phyloP scores from a whole-genome alignment of 2,888 invertebrate genomes.

The Hedychridium roseum region DNA sequence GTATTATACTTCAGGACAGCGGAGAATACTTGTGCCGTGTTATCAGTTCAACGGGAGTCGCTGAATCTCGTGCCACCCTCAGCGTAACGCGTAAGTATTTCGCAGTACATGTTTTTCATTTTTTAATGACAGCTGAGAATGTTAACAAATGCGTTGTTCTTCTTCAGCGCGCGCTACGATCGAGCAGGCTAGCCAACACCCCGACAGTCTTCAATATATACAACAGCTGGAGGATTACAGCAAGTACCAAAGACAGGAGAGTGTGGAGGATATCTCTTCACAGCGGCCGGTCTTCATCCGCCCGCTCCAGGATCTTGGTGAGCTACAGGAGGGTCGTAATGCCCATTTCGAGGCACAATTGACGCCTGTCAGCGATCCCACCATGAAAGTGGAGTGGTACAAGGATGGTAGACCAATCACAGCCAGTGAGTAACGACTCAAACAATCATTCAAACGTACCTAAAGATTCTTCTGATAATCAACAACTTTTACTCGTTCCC shows the following conservation, averaged over 20 bases:
- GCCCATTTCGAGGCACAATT: slow-evolving; percentile 94
- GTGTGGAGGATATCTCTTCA: slow-evolving; percentile 80
- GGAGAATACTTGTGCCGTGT: slow-evolving; percentile 93
- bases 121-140: no score
- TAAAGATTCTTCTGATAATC: not conserved
- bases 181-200: slow-evolving; percentile 89
- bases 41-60: slow-evolving; percentile 85
- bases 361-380: slow-evolving; percentile 90
- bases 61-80: slow-evolving; percentile 84
- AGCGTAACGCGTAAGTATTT: slow-evolving; percentile 71
- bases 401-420: slow-evolving; percentile 94
- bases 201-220: slow-evolving; percentile 89
- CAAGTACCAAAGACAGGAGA: slow-evolving; percentile 85
- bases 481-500: slow-evolving; percentile 1
- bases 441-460: not conserved
- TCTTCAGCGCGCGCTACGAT: slow-evolving; percentile 77
- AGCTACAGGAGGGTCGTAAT: slow-evolving; percentile 88
- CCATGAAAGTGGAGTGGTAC: slow-evolving; percentile 95
- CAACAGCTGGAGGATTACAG: slow-evolving; percentile 91
- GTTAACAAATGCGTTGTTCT: not conserved
- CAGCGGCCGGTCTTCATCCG: slow-evolving; percentile 89
- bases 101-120: not conserved
- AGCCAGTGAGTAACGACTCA: slow-evolving; percentile 73
- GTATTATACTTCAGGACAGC: slow-evolving; percentile 84
- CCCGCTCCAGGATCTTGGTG: slow-evolving; percentile 85